A percentile compares a stretch with the other conserved stretches of the same genome.
Conservation (phyloP, 2,888 invertebrate genomes). For the Dendrolimus houi region DNA sequence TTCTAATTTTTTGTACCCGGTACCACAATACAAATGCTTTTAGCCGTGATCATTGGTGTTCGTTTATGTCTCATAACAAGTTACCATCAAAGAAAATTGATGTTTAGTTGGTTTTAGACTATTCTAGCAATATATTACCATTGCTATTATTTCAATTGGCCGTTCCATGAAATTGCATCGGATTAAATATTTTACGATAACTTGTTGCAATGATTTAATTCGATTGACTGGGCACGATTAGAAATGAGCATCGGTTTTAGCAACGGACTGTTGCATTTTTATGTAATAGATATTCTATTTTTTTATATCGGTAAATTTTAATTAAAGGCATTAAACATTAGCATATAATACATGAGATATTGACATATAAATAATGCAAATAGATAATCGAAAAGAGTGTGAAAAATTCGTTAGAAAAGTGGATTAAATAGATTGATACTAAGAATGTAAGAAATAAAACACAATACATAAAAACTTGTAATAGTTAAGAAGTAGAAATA, state of each 20-base stretch:
- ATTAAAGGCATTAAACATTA: no score
- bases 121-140: not conserved
- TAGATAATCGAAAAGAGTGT: no score
- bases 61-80: constrained; percentile 18
- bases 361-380: no score
- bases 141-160: not conserved
- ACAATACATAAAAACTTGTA: no score
- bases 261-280: no score
- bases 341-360: no score
- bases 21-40: constrained; percentile 8
- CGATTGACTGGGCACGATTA: not conserved
- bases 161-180: not conserved
- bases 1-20: not conserved
- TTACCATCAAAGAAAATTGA: constrained; percentile 23
- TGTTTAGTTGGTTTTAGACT: constrained; percentile 9
- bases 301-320: no score
- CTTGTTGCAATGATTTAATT: not conserved
- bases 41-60: constrained; percentile 23
- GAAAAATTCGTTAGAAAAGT: no score
- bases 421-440: no score
- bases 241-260: not conserved
- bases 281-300: no score
- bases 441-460: no score
- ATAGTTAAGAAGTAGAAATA: no score
- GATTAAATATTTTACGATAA: not conserved